Evolutionary conservation across 2,888 invertebrate species (phyloP).

Genomic region (Hyles lineata): DNA sequence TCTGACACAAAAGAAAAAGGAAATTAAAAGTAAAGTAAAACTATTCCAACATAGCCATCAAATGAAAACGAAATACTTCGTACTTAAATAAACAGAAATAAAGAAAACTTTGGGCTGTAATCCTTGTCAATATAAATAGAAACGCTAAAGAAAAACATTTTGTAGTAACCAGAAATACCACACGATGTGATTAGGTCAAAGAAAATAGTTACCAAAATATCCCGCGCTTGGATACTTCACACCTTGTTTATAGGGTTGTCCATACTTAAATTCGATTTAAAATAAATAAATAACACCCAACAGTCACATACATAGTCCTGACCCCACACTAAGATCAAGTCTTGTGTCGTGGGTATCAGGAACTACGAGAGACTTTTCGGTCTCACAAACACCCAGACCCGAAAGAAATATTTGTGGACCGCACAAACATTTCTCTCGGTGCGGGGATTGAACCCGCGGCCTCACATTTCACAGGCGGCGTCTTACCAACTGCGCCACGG

Average conservation of each 20-base stretch:
- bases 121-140: not conserved
- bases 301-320: too few relatives aligned
- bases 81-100: not conserved
- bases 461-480: too few relatives aligned
- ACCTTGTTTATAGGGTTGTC: slow-evolving; percentile 11
- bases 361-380: too few relatives aligned
- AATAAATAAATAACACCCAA: too few relatives aligned
- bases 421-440: too few relatives aligned
- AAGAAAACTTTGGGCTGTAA: not conserved
- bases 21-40: not conserved
- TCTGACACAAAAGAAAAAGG: too few relatives aligned
- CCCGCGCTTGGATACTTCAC: not conserved
- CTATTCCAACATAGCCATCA: not conserved
- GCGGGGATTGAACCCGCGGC: too few relatives aligned
- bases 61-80: not conserved
- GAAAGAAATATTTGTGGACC: too few relatives aligned
- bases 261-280: not conserved
- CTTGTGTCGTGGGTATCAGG: too few relatives aligned
- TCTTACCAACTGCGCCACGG: too few relatives aligned
- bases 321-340: too few relatives aligned
- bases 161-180: slow-evolving; percentile 17
- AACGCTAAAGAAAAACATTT: slow-evolving; percentile 16
- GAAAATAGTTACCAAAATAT: slow-evolving; percentile 14
- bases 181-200: slow-evolving; percentile 10
- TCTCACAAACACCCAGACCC: too few relatives aligned